phyloP scores from a whole-genome alignment of 2,888 invertebrate species.

The Ferrisia virgata region DNA sequence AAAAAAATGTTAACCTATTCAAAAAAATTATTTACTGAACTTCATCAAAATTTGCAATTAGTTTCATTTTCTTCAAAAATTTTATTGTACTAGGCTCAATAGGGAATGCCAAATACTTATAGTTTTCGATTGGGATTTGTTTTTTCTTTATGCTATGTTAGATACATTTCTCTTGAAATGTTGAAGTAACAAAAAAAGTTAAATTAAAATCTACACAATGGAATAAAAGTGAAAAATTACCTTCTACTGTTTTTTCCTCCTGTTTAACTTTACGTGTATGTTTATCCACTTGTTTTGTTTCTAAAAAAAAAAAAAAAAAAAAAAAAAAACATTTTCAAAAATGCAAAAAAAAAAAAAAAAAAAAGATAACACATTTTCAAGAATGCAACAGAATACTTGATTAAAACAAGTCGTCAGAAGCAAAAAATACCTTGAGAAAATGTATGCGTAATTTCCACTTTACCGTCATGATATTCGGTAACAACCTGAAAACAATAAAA shows the following conservation, averaged over 20 bases:
- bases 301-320: background rate
- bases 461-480: constrained; percentile 35
- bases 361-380: too few species aligned
- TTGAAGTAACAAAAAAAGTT: background rate
- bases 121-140: background rate
- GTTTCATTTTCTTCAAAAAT: too few species aligned
- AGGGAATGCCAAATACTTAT: too few species aligned
- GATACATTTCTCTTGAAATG: background rate
- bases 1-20: too few species aligned
- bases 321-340: background rate
- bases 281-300: constrained; percentile 28
- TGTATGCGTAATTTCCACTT: constrained; percentile 32
- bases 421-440: constrained; percentile 34
- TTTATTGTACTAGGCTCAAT: too few species aligned
- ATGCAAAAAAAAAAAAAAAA: background rate
- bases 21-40: too few species aligned
- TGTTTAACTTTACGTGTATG: constrained; percentile 17
- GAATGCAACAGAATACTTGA: background rate
- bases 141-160: background rate
- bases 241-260: constrained; percentile 41
- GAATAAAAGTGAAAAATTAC: background rate
- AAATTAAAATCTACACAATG: background rate
- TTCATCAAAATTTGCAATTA: too few species aligned
- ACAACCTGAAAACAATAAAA: background rate
- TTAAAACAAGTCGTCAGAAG: too few species aligned